Evolutionary conservation across 2,113 vertebrate genomes (phyloP), one percentile per base, ranked within the genome.

Genomic region (Melanerpes formicivorus): DNA sequence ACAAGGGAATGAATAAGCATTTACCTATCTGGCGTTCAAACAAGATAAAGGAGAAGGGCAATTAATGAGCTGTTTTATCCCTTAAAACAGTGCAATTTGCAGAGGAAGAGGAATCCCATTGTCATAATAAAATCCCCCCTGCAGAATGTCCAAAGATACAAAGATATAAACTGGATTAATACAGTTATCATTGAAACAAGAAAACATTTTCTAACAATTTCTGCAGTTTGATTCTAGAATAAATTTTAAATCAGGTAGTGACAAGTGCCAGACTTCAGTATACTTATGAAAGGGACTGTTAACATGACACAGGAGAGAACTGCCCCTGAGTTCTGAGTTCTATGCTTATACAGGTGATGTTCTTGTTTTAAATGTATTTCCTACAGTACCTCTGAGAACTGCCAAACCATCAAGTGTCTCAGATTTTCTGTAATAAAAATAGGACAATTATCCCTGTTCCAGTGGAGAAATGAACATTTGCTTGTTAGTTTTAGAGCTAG

Each of bases 181-280:
- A 79, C 9, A 69, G 44, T 62, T 25, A 63, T 5, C 11, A 66
- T 4, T 63, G 14, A 86, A 90, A 70, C 2, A 48, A 54, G 26
- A 9, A 72, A 72, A 62, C 4, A 8, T 0, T 70, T 88, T 59
- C 19, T 63, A 66, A 17, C 3, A 66, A 37, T 83, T 86, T 74
- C 29, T 86, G 16, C 9, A 44, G 19, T 44, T 7, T 70, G 17
- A 66, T 54, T 73, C 11, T 58, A 90, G 19, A 80, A 59, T 16
- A 80, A 64, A 11, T 9, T 82, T 76, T 87, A 46, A 27, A 75
- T 52, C 8, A 2, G 6, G 8, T 11, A 26, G 6, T 37, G 25
- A 23, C 30, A 76, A 71, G 12, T 21, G 18, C 10, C 0, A 0
- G 1, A 34, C 19, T 63, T 84, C 42, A 60, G 7, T 56, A 78